Evolutionary conservation across 2,888 invertebrate species (phyloP).

Genomic region (Patella caerulea): DNA sequence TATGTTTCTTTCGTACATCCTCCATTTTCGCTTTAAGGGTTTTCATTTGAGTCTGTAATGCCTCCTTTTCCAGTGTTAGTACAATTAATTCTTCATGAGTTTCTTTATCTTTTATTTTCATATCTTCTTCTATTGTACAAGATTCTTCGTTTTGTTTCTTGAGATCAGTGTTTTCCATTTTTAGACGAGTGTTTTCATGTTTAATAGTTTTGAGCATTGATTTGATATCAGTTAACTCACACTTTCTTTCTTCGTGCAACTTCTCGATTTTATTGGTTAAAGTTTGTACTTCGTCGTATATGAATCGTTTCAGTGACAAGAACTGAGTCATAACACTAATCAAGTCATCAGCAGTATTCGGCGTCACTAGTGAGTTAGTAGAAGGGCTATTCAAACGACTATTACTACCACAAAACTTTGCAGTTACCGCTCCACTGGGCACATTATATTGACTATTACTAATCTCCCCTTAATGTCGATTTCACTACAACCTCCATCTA

Average conservation of each 20-base stretch:
- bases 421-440: background rate
- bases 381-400: background rate
- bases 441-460: background rate
- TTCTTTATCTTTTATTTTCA: background rate
- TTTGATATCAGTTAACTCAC: background rate
- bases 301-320: background rate
- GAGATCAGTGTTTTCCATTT: background rate
- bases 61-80: too few relatives aligned
- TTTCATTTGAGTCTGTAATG: too few relatives aligned
- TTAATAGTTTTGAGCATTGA: background rate
- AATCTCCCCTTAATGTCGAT: background rate
- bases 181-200: background rate
- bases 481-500: background rate
- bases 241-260: background rate
- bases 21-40: too few relatives aligned
- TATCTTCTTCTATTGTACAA: background rate
- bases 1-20: too few relatives aligned
- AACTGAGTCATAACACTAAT: background rate
- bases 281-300: background rate
- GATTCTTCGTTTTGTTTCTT: background rate
- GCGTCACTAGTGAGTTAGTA: background rate
- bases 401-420: too few relatives aligned
- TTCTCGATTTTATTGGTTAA: background rate
- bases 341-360: background rate
- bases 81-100: too few relatives aligned